Conservation (phyloP, 2,888 invertebrate species). For the Gymnocheta viridis region DNA sequence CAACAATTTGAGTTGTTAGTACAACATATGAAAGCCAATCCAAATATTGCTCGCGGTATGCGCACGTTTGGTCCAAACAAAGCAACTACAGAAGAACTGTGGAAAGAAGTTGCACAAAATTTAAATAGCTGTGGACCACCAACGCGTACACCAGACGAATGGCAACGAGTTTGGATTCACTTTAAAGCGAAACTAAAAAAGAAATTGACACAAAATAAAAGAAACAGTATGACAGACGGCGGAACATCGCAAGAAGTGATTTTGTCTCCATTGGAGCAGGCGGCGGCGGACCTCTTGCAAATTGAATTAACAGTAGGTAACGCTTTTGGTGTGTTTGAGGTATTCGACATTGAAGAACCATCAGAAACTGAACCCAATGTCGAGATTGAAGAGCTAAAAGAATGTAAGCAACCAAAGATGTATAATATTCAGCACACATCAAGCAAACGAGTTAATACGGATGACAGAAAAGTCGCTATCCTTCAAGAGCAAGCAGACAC, state of each 20-base stretch:
- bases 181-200: conserved; percentile 41
- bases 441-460: too few relatives aligned
- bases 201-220: conserved; percentile 3
- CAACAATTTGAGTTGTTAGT: conserved; percentile 32
- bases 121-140: conserved; percentile 25
- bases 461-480: too few relatives aligned
- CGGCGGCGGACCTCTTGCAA: neutral
- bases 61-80: conserved; percentile 10
- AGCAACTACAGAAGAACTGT: neutral
- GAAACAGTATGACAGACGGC: neutral
- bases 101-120: neutral
- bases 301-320: neutral
- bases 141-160: conserved; percentile 12
- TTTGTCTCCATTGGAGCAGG: neutral
- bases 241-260: neutral
- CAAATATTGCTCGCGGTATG: neutral
- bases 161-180: conserved; percentile 40
- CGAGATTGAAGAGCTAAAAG: too few relatives aligned
- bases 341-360: too few relatives aligned
- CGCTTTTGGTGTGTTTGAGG: too few relatives aligned
- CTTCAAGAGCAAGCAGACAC: too few relatives aligned
- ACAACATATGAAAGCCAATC: conserved; percentile 29
- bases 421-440: too few relatives aligned
- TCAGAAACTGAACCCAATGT: too few relatives aligned
- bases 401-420: too few relatives aligned